Evolutionary conservation across 2,888 invertebrate species (phyloP).

Genomic region (Synanthedon vespiformis): DNA sequence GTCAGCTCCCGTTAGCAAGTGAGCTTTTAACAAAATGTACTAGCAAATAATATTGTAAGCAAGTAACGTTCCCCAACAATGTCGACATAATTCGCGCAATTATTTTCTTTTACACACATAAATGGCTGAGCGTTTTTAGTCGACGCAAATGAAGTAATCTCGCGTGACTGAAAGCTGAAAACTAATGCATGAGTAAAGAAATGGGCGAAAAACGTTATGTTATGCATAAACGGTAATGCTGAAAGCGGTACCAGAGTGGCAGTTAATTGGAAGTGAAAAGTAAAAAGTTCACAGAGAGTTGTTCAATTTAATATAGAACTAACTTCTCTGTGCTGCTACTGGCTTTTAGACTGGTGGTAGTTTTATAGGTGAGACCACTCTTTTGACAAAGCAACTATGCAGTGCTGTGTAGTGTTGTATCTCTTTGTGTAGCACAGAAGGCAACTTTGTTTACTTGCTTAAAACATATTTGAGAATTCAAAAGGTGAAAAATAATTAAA

Average conservation of each 20-base stretch:
- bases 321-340: background rate
- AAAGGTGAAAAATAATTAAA: too few species aligned
- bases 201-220: background rate
- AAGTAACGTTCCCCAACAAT: background rate
- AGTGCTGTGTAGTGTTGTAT: background rate
- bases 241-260: constrained; percentile 7
- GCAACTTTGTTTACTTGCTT: too few species aligned
- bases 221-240: background rate
- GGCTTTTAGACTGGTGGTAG: background rate
- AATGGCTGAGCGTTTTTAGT: constrained; percentile 7
- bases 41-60: background rate
- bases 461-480: too few species aligned
- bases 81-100: background rate
- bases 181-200: constrained; percentile 6
- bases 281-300: constrained; percentile 13
- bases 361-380: background rate
- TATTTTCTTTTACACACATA: background rate
- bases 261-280: constrained; percentile 15
- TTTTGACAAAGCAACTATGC: background rate
- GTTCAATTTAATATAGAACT: constrained; percentile 5
- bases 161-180: constrained; percentile 25
- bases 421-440: too few species aligned
- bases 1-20: too few species aligned
- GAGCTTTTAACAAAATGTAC: too few species aligned
- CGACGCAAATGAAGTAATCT: constrained; percentile 37